phyloP scores from a whole-genome alignment of 2,113 vertebrate species.

The Microcebus jonahi region DNA sequence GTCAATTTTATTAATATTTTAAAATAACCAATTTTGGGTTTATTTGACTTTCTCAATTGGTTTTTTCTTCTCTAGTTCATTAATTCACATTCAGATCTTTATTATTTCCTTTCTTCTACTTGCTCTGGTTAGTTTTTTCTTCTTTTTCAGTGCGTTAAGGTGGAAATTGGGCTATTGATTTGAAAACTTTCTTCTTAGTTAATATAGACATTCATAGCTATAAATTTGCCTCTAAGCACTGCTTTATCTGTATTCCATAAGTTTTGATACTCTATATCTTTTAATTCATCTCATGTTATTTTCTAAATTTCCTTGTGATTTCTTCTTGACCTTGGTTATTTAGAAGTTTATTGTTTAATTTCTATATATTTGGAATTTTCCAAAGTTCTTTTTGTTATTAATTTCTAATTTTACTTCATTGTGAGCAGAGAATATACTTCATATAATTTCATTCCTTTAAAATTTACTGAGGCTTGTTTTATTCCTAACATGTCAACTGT shows the following conservation, averaged over 20 bases:
- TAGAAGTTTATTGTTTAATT: neutral
- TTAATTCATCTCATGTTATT: neutral
- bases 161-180: neutral
- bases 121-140: neutral
- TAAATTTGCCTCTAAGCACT: neutral
- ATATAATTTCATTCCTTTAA: neutral
- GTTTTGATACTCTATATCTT: neutral
- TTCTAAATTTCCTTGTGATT: neutral
- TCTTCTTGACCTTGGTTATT: neutral
- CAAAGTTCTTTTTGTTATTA: neutral
- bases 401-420: neutral
- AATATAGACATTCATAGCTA: neutral
- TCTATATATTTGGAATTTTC: neutral
- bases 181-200: neutral
- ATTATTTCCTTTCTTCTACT: neutral
- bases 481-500: neutral
- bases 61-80: neutral
- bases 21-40: no score
- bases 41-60: neutral
- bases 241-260: neutral
- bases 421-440: neutral
- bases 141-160: neutral
- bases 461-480: neutral
- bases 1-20: no score
- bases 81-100: neutral